Percentiles rank a stretch among this genome's conserved stretches.
Evolutionary conservation across 2,113 vertebrate genomes (phyloP).

Genomic region (Deroptyus accipitrinus): DNA sequence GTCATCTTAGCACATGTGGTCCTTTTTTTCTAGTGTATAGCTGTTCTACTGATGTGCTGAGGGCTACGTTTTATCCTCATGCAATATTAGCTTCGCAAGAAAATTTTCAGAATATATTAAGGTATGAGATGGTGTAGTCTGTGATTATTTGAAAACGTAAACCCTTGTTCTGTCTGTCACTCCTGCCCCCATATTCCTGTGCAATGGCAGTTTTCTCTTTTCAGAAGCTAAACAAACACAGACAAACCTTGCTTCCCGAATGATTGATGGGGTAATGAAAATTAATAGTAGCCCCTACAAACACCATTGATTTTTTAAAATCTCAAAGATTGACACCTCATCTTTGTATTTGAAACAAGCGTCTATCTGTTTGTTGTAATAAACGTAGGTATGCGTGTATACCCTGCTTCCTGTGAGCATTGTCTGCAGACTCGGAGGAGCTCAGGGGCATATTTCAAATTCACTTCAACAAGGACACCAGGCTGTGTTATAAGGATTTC

Average conservation of each 20-base stretch:
- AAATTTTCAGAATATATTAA: neutral
- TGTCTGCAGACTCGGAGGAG: constrained; percentile 7
- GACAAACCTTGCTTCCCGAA: constrained; percentile 13
- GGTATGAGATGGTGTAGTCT: neutral
- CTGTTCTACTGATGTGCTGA: neutral
- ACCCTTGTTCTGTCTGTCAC: neutral
- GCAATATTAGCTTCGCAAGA: neutral
- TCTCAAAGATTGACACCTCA: neutral
- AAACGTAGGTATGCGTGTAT: constrained; percentile 4
- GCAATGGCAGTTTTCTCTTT: neutral
- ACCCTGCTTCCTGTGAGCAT: neutral
- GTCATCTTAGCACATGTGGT: neutral
- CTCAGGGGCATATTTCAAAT: constrained; percentile 60
- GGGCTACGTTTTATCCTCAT: neutral
- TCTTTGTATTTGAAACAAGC: neutral
- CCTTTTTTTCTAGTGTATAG: neutral
- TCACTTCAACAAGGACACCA: constrained; percentile 34
- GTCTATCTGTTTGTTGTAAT: neutral
- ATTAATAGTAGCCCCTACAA: constrained; percentile 4
- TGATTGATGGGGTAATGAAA: constrained; percentile 16
- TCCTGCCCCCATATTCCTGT: neutral
- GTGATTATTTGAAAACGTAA: neutral
- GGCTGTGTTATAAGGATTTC: constrained; percentile 44
- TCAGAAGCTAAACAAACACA: constrained; percentile 12
- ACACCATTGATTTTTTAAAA: neutral